Evolutionary conservation across 2,888 invertebrate species (phyloP).

Genomic region (Erynnis tages): DNA sequence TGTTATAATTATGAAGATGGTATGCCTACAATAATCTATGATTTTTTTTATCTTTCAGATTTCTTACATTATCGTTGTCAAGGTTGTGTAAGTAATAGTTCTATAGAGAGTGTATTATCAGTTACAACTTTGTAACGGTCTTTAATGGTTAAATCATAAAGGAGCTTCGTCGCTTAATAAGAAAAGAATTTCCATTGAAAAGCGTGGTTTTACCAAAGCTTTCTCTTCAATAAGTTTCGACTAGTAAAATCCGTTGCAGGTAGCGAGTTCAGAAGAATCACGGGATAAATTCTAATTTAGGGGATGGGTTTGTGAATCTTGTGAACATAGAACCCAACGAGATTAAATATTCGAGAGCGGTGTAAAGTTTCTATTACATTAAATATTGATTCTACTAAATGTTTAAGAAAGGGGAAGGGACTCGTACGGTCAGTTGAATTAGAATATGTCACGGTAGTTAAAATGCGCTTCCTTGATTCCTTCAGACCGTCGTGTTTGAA

Average conservation of each 20-base stretch:
- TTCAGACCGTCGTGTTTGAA: no score
- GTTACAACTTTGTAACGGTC: no score
- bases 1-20: neutral
- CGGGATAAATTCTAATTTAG: constrained; percentile 11
- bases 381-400: neutral
- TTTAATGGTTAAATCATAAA: no score
- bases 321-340: neutral
- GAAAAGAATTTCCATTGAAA: neutral
- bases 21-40: no score
- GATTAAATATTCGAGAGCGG: neutral
- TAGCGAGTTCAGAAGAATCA: neutral
- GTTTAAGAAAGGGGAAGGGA: neutral
- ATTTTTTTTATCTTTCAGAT: no score
- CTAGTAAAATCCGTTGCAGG: constrained; percentile 8
- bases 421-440: no score
- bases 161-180: no score
- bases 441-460: no score
- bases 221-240: constrained; percentile 11
- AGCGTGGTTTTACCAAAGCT: neutral
- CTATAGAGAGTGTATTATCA: no score
- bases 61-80: no score
- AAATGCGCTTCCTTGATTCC: no score
- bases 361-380: neutral
- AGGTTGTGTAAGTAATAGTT: no score
- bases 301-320: neutral